phyloP scores from a whole-genome alignment of 2,797 vertebrate genomes.

The Hydrolagus colliei region DNA sequence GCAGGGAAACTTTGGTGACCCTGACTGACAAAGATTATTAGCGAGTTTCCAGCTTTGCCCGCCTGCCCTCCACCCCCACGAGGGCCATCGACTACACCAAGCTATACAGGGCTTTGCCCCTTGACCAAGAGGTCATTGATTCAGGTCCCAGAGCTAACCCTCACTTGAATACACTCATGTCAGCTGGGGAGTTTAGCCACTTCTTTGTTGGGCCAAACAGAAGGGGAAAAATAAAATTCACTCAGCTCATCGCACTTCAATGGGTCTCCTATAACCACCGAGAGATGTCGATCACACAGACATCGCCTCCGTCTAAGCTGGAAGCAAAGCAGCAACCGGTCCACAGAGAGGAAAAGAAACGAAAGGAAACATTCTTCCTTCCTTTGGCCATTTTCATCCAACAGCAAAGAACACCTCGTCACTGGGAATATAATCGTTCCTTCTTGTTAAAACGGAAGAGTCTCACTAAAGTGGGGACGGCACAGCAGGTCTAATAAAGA shows the following conservation, averaged over 20 bases:
- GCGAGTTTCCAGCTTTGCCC: too few relatives aligned
- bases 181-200: conserved; percentile 7
- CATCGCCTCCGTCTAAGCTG: too few relatives aligned
- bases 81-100: neutral
- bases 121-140: neutral
- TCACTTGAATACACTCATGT: neutral
- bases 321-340: conserved; percentile 2
- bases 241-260: conserved; percentile 16
- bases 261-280: neutral
- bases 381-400: neutral
- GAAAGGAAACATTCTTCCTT: neutral
- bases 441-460: neutral
- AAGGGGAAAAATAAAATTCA: neutral
- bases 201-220: conserved; percentile 8
- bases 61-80: neutral
- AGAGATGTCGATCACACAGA: too few relatives aligned
- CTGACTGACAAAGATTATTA: neutral
- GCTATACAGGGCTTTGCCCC: neutral
- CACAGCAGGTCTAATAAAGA: too few relatives aligned
- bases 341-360: conserved; percentile 11
- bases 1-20: neutral
- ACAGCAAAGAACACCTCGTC: neutral
- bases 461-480: neutral
- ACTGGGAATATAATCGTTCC: neutral
- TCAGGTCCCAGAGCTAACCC: neutral